Conservation (phyloP, 2,113 vertebrate species). For the Notarius quadriscutis region DNA sequence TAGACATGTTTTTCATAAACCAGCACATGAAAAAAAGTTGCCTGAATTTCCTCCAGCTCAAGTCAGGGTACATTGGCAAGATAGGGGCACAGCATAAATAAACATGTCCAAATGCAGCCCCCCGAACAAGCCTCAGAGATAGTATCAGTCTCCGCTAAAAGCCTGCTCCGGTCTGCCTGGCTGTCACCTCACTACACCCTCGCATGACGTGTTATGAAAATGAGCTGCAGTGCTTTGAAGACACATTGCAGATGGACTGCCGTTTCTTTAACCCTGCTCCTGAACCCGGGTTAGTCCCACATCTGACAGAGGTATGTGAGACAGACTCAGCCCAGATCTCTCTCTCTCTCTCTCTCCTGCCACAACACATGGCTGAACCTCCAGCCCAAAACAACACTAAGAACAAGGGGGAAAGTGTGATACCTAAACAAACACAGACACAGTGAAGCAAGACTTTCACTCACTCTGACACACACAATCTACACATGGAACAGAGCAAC, state of each 20-base stretch:
- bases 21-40: constrained; percentile 17
- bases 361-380: constrained; percentile 37
- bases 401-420: constrained; percentile 22
- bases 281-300: constrained; percentile 57
- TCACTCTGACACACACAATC: neutral
- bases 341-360: constrained; percentile 34
- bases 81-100: constrained; percentile 23
- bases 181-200: constrained; percentile 39
- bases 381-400: constrained; percentile 33
- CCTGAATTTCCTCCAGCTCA: constrained; percentile 26
- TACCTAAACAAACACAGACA: neutral
- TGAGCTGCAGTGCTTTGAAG: constrained; percentile 35
- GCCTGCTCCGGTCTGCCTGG: constrained; percentile 15
- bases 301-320: constrained; percentile 64
- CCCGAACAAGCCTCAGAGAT: constrained; percentile 31
- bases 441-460: constrained; percentile 24
- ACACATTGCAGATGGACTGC: constrained; percentile 28
- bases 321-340: constrained; percentile 64
- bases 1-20: constrained; percentile 5
- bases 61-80: constrained; percentile 21
- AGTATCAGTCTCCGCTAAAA: constrained; percentile 26
- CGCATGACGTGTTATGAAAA: constrained; percentile 28
- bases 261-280: constrained; percentile 40
- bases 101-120: constrained; percentile 25
- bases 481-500: neutral